Evolutionary conservation across 2,888 invertebrate species (phyloP).

Genomic region (Hemithea aestivaria): DNA sequence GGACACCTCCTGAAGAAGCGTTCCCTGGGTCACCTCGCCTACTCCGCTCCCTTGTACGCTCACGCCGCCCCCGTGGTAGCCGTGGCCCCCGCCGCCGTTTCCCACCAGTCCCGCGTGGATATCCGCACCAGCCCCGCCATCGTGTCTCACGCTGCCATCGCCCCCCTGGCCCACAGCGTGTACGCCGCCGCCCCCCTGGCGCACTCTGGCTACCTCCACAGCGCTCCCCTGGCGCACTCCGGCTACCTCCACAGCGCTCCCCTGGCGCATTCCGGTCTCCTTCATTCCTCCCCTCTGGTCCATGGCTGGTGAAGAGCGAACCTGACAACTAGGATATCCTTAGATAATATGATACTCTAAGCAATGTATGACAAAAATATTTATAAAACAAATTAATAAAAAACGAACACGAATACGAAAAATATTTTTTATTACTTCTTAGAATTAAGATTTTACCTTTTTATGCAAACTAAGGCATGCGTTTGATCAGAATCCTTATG

Average conservation of each 20-base stretch:
- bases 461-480: too few species aligned
- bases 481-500: too few species aligned
- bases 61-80: constrained; percentile 34
- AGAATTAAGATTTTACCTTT: too few species aligned
- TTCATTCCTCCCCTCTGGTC: constrained; percentile 39
- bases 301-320: constrained; percentile 63
- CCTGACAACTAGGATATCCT: constrained; percentile 46
- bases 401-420: constrained; percentile 2
- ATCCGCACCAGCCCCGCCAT: constrained; percentile 47
- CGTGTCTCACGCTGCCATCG: constrained; percentile 39
- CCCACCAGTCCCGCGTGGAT: constrained; percentile 58
- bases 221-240: constrained; percentile 36
- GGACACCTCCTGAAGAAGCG: constrained; percentile 47
- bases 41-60: constrained; percentile 38
- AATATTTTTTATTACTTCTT: constrained; percentile 1
- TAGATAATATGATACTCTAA: constrained; percentile 29
- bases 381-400: constrained; percentile 27
- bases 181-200: constrained; percentile 39
- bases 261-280: constrained; percentile 28
- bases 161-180: constrained; percentile 34
- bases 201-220: constrained; percentile 35
- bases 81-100: constrained; percentile 48
- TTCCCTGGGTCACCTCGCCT: constrained; percentile 43
- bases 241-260: constrained; percentile 36
- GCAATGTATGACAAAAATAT: constrained; percentile 43